These are phyloP conservation scores for Eilema griseolum DNA, from an alignment of 2,888 invertebrate genomes.

Conservation along the genomic window DNA sequence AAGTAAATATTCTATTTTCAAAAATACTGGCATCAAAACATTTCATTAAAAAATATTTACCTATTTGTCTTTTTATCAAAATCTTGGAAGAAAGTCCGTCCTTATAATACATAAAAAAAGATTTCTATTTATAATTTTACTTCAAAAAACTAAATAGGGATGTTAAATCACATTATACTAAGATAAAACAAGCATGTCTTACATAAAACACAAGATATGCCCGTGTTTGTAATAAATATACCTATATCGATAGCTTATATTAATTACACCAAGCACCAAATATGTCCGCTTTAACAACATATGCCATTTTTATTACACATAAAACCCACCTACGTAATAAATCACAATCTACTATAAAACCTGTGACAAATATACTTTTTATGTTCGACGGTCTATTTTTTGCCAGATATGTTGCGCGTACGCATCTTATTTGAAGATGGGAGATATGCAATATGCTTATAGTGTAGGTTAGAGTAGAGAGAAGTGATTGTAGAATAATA, in stretches of 20 bases:
- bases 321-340: slow-evolving; percentile 51
- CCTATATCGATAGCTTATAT: slow-evolving; percentile 26
- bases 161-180: background rate
- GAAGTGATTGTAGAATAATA: background rate
- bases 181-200: slow-evolving; percentile 11
- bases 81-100: no score
- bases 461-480: background rate
- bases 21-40: no score
- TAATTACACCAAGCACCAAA: slow-evolving; percentile 40
- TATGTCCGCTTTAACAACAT: slow-evolving; percentile 33
- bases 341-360: slow-evolving; percentile 48
- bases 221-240: slow-evolving; percentile 24
- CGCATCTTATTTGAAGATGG: slow-evolving; percentile 33
- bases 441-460: background rate
- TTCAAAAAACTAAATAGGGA: background rate
- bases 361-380: slow-evolving; percentile 48
- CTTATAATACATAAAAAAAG: no score
- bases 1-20: no score
- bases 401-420: slow-evolving; percentile 39
- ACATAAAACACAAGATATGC: slow-evolving; percentile 4
- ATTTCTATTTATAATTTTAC: background rate
- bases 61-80: no score
- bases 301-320: slow-evolving; percentile 41
- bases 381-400: slow-evolving; percentile 41
- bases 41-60: no score